Evolutionary conservation across 2,797 vertebrate species (phyloP).

Genomic region (Smutsia temminckii): DNA sequence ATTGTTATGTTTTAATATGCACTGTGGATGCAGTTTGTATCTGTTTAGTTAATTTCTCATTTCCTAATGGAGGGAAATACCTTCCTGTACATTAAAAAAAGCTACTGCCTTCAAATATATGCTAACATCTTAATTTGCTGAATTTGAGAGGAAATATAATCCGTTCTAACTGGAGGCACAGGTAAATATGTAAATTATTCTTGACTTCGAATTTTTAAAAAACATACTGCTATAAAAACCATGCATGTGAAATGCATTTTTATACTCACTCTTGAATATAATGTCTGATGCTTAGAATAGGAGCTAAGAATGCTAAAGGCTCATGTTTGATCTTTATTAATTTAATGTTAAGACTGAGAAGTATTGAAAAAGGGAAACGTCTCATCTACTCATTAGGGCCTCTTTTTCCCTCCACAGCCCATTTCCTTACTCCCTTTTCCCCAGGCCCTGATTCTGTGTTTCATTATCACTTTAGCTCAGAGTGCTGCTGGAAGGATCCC

Average conservation of each 20-base stretch:
- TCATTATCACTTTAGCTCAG: not conserved
- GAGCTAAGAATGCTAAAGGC: not conserved
- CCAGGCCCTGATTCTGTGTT: not conserved
- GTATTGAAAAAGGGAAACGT: not conserved
- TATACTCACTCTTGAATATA: constrained; percentile 40
- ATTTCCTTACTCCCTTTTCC: not conserved
- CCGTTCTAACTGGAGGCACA: constrained; percentile 15
- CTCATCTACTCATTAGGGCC: not conserved
- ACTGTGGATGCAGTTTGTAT: not conserved
- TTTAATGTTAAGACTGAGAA: not conserved
- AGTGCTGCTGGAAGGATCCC: not conserved
- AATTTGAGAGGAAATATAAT: constrained; percentile 38
- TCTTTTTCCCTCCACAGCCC: not conserved
- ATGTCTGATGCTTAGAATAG: constrained; percentile 33
- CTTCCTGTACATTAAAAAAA: constrained; percentile 9
- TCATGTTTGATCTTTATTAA: not conserved
- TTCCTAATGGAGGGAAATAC: constrained; percentile 49
- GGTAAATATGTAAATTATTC: constrained; percentile 43
- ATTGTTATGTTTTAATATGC: constrained; percentile 25
- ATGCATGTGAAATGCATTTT: constrained; percentile 49
- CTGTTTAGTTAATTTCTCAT: constrained; percentile 40
- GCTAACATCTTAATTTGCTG: constrained; percentile 47
- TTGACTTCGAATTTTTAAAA: constrained; percentile 52
- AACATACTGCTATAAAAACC: not conserved
- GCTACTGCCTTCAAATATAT: constrained; percentile 18